Conservation (phyloP, 2,888 invertebrate genomes). For the Ctenicera cuprea region DNA sequence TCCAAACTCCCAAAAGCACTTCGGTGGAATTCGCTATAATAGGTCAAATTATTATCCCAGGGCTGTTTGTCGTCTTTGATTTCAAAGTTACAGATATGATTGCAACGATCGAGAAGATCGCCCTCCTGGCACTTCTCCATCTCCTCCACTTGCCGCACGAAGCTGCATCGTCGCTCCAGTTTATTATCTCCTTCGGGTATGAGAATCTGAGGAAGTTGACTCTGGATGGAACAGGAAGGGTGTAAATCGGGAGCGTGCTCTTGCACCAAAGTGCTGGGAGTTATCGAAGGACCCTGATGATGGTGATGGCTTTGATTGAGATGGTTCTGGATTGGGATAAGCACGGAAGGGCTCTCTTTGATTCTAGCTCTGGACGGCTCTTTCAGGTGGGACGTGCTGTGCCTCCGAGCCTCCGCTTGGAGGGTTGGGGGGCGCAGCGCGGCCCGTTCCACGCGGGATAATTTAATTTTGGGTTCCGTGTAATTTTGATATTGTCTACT, state of each 20-base stretch:
- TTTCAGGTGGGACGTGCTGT: constrained; percentile 67
- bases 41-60: constrained; percentile 66
- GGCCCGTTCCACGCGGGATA: constrained; percentile 73
- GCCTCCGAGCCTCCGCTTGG: constrained; percentile 67
- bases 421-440: constrained; percentile 66
- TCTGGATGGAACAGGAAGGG: constrained; percentile 69
- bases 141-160: constrained; percentile 73
- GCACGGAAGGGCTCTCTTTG: constrained; percentile 72
- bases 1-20: constrained; percentile 71
- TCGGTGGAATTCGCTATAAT: constrained; percentile 68
- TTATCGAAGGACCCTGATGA: constrained; percentile 74
- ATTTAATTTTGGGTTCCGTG: constrained; percentile 74
- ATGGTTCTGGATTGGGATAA: constrained; percentile 71
- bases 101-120: constrained; percentile 68
- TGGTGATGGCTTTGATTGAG: constrained; percentile 68
- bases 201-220: constrained; percentile 75
- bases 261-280: constrained; percentile 65
- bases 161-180: constrained; percentile 72
- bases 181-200: constrained; percentile 69
- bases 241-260: constrained; percentile 54
- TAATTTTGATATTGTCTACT: constrained; percentile 77
- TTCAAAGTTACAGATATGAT: constrained; percentile 72
- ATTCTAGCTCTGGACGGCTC: constrained; percentile 65
- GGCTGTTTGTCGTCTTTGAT: constrained; percentile 69
- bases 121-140: constrained; percentile 68